A percentile compares a stretch with the other conserved stretches of the same genome.
Evolutionary conservation across 2,888 invertebrate genomes (phyloP).

Genomic region (Furcula furcula): DNA sequence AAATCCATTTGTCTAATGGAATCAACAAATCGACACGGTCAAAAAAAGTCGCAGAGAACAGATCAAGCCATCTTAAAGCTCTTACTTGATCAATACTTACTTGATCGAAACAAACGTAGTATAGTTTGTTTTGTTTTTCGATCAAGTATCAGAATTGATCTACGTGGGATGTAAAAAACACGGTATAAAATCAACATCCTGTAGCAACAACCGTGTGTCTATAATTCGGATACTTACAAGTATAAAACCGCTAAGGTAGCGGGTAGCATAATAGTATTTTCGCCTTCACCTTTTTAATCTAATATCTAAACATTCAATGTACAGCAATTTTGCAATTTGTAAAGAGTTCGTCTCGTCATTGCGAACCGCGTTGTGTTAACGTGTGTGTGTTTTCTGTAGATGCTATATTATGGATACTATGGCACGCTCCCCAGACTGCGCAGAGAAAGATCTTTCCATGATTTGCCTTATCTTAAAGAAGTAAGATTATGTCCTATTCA

Average conservation of each 20-base stretch:
- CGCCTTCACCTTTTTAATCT: conserved; percentile 22
- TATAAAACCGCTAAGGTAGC: conserved; percentile 1
- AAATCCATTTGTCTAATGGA: too few species aligned
- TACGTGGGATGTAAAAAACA: neutral
- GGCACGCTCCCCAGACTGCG: conserved; percentile 87
- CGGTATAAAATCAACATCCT: neutral
- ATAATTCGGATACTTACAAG: neutral
- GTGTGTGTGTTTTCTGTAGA: conserved; percentile 76
- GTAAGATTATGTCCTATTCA: conserved; percentile 77
- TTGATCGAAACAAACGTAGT: too few species aligned
- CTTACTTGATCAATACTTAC: too few species aligned
- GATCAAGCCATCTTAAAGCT: too few species aligned
- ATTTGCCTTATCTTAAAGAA: conserved; percentile 89
- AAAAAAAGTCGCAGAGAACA: too few species aligned
- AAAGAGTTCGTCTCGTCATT: conserved; percentile 3
- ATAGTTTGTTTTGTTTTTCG: too few species aligned
- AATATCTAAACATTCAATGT: conserved; percentile 5
- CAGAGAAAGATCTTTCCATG: conserved; percentile 90
- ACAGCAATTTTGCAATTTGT: conserved; percentile 13
- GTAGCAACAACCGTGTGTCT: neutral
- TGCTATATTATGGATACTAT: conserved; percentile 87
- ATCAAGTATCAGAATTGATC: too few species aligned
- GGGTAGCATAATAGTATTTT: conserved; percentile 10
- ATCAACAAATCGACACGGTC: too few species aligned
- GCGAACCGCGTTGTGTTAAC: conserved; percentile 26